Base-by-base conservation (phyloP, 2,113 vertebrate genomes). In the Pelusios castaneus region DNA sequence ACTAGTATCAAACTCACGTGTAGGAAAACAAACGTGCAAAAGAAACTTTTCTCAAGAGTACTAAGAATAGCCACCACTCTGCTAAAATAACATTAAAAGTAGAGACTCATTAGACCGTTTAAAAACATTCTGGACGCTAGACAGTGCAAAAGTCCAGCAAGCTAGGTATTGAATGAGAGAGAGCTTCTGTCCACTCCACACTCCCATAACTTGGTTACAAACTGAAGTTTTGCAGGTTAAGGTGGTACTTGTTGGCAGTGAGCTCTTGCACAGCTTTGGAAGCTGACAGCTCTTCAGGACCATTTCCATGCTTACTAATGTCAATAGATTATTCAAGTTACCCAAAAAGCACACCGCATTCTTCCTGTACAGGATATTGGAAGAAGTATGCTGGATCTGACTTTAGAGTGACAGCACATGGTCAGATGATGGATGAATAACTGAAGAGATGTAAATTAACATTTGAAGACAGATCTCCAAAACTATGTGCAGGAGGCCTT, bases 21-120 rank as follows among this genome's bases (percentile, higher is more conserved):
- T 52, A 81, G 60, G 27, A 83, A 87, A 92, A 88, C 34, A 82
- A 85, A 41, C 2, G 7, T 0, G n/a, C 63, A 70, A 70, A 38
- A 19, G 38, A 21, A 77, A 86, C 24, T 45, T 76, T 14, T 45
- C 73, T 75, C 41, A 86, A 78, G 14, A 88, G 51, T 54, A 51
- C 11, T 9, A 1, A 24, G 38, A 84, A 2, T 41, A 29, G 5
- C 89, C 80, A 45, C 21, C 49, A 8, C 84, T 41, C 7, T 52
- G 89, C 14, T 80, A 92, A 80, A 96, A 86, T 76, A 76, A 31
- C 82, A 89, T 22, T 14, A 82, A 70, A 81, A 3, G 3, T 78
- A 51, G 4, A 0, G 0, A 78, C 41, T 85, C 8, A 58, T 5
- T 75, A 76, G 17, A 38, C 56, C 25, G 56, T n/a, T 8, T 1